phyloP scores from a whole-genome alignment of 2,113 vertebrate species.

The Mugil cephalus region DNA sequence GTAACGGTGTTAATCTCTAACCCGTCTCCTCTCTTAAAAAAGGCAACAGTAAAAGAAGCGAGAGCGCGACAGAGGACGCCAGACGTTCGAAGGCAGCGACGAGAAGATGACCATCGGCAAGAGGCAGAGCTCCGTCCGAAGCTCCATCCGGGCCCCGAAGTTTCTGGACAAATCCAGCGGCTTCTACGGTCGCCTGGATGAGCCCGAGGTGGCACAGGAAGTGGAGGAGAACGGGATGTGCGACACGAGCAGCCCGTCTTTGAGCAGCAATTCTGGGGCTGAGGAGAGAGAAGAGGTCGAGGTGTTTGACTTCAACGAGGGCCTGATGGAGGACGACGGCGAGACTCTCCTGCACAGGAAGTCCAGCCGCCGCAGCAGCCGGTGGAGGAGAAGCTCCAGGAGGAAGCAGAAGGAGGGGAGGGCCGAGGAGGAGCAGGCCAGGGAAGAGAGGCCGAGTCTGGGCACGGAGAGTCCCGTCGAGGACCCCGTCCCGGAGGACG shows the following conservation, averaged over 20 bases:
- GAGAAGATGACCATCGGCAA: constrained; percentile 82
- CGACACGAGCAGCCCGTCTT: not conserved
- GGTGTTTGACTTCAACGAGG: constrained; percentile 65
- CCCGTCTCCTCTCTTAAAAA: constrained; percentile 32
- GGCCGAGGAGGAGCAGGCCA: constrained; percentile 12
- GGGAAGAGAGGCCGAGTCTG: constrained; percentile 25
- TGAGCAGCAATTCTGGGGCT: not conserved
- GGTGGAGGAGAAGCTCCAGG: constrained; percentile 81
- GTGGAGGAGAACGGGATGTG: constrained; percentile 3
- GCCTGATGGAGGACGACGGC: constrained; percentile 78
- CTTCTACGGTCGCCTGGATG: constrained; percentile 83
- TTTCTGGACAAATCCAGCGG: constrained; percentile 82
- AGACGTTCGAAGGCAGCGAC: not conserved
- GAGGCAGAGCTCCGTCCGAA: constrained; percentile 71
- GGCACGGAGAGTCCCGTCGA: not conserved
- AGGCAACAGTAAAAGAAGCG: not conserved
- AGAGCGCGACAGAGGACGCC: not conserved
- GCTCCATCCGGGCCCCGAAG: constrained; percentile 77
- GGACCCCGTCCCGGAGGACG: not conserved
- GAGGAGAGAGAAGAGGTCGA: constrained; percentile 54
- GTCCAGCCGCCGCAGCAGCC: constrained; percentile 72
- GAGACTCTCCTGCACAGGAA: constrained; percentile 75
- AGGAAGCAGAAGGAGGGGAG: constrained; percentile 68
- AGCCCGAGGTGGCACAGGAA: constrained; percentile 50
- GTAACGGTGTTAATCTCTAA: constrained; percentile 50